Percentiles rank a stretch among this genome's conserved stretches.
These are phyloP conservation scores for Drosophila pallidifrons DNA, from an alignment of 1,140 invertebrate species.

Conservation along the genomic window DNA sequence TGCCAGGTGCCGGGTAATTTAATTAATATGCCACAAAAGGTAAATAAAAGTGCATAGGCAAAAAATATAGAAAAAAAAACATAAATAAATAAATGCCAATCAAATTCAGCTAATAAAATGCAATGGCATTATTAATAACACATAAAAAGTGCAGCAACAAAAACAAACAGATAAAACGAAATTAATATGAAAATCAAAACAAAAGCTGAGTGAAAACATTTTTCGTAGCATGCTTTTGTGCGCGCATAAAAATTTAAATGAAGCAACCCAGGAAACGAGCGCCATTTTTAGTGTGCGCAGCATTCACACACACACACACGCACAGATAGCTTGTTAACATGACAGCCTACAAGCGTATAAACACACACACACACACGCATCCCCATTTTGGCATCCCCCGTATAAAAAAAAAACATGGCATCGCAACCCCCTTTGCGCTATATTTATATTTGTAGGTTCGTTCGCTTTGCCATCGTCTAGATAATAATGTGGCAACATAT, in stretches of 20 bases:
- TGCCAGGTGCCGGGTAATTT: conserved; percentile 15
- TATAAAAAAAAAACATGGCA: conserved; percentile 11
- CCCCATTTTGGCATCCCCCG: conserved; percentile 54
- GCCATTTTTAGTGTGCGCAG: conserved; percentile 53
- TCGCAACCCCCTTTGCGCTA: conserved; percentile 18
- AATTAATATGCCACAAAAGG: conserved; percentile 38
- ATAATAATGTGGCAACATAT: conserved; percentile 84
- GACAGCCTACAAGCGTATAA: conserved; percentile 82
- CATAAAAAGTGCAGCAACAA: conserved; percentile 27
- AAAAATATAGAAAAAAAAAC: background rate
- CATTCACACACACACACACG: conserved; percentile 25
- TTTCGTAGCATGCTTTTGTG: conserved; percentile 56
- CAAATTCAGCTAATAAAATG: conserved; percentile 38
- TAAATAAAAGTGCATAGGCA: conserved; percentile 8
- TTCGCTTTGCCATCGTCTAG: conserved; percentile 50
- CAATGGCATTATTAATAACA: conserved; percentile 47
- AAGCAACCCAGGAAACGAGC: conserved; percentile 26
- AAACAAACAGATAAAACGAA: conserved; percentile 25
- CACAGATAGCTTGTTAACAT: conserved; percentile 77
- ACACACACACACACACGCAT: conserved; percentile 49
- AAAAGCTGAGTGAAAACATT: conserved; percentile 46
- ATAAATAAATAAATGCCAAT: conserved; percentile 16
- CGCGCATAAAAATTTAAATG: conserved; percentile 59
- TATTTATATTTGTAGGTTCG: conserved; percentile 18
- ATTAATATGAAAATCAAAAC: conserved; percentile 58